A percentile compares a stretch with the other conserved stretches of the same genome.
These are phyloP conservation scores for Oryzias melastigma DNA, from an alignment of 2,113 vertebrate genomes.

Conservation along the genomic window DNA sequence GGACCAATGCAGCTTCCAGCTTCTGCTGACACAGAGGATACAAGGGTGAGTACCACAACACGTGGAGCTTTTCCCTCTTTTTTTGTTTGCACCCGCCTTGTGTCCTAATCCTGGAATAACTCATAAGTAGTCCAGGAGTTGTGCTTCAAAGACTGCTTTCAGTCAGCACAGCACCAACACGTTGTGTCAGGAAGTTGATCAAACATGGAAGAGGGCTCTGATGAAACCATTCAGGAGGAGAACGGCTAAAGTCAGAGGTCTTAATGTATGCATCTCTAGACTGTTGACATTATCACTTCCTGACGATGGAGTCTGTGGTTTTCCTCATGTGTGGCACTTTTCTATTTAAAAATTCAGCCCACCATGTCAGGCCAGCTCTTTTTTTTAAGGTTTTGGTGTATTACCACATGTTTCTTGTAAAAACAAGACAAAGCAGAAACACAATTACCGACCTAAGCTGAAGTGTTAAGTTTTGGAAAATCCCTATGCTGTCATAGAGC, in stretches of 20 bases:
- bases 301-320: no score
- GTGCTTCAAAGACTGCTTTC: conserved; percentile 48
- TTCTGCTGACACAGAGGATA: conserved; percentile 60
- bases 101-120: conserved; percentile 30
- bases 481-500: conserved; percentile 20
- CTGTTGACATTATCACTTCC: no score
- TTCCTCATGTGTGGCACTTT: no score
- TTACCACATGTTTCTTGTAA: neutral
- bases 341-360: no score
- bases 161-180: conserved; percentile 21
- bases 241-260: neutral
- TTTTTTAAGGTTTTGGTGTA: neutral
- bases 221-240: neutral
- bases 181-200: conserved; percentile 28
- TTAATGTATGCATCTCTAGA: no score
- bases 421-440: conserved; percentile 2
- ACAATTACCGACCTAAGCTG: neutral
- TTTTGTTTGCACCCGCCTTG: neutral
- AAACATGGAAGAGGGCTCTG: conserved; percentile 17
- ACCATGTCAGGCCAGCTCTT: neutral
- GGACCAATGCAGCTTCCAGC: conserved; percentile 67
- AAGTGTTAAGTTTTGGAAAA: conserved; percentile 45
- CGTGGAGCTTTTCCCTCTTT: conserved; percentile 7
- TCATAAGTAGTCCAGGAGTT: conserved; percentile 19
- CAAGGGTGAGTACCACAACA: conserved; percentile 57